Base-by-base conservation (phyloP, 2,797 vertebrate genomes). In the Tadarida brasiliensis region DNA sequence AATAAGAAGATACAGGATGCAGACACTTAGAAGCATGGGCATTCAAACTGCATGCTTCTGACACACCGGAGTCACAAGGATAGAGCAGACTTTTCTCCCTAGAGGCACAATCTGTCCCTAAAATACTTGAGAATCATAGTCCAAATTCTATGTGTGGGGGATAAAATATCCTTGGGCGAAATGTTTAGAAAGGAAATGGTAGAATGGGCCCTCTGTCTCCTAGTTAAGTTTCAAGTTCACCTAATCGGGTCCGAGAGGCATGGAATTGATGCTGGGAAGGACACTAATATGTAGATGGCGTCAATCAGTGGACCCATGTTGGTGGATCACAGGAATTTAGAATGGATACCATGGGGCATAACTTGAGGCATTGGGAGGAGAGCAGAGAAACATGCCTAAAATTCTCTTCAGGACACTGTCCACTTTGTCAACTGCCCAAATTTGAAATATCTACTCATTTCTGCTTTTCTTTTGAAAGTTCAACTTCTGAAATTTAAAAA, bases 401-500 rank as follows among this genome's bases (percentile, higher is more conserved):
- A 47, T 74, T 73, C 47, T 63, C 19, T 39, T 39, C 68, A 56
- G 74, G 77, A 56, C 2, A 1, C 12, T 26, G 16, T 67, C 22
- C 11, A 28, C 81, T 78, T 67, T 49, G 26, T 73, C 57, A 73
- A 47, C 35, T 65, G 16, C 35, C 68, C 67, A 90, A 51, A 65
- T 65, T 56, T 61, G 68, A 91, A 77, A 78, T 82, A 84, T 51
- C 3, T 22, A 54, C 33, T 88, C 11, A 10, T 61, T 76, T 84
- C 54, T 54, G 9, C 11, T 88, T 76, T 57, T 78, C 26, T 68
- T 82, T 44, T 78, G 33, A 76, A 80, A 67, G n/a, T 85, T 86
- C 63, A 73, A 86, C 54, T 92, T 94, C 83, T 77, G 81, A 77
- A 56, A 57, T 63, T 49, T 65, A 86, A 82, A 70, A 92, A 77